Percentiles rank a stretch among this genome's conserved stretches.
phyloP scores from a whole-genome alignment of 2,113 vertebrate species.

The Pituophis catenifer region DNA sequence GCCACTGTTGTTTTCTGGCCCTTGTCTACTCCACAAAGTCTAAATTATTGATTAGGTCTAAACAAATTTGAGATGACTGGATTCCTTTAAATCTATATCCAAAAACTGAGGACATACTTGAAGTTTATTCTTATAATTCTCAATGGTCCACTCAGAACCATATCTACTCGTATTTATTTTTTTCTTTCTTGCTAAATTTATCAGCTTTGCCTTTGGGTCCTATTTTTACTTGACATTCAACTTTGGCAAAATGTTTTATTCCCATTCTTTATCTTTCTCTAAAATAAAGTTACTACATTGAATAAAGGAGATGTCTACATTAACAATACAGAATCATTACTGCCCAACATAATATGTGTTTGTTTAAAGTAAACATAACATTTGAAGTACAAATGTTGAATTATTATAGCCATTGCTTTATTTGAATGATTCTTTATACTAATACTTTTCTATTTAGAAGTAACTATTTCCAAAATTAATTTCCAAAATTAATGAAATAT shows the following conservation, averaged over 20 bases:
- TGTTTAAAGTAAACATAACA: background rate
- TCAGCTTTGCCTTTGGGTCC: background rate
- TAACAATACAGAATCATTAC: background rate
- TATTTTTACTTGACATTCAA: background rate
- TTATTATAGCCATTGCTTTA: background rate
- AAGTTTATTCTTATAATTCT: background rate
- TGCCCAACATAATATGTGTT: background rate
- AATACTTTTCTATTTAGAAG: background rate
- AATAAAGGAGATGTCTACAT: background rate
- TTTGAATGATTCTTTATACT: background rate
- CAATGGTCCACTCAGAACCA: background rate
- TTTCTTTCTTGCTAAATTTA: background rate
- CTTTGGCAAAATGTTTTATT: background rate
- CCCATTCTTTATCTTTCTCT: background rate
- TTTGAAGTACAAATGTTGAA: background rate
- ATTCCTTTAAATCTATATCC: background rate
- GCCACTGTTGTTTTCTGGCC: background rate
- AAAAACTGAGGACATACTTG: background rate
- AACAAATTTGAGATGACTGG: background rate
- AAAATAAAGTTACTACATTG: background rate
- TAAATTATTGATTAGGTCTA: background rate
- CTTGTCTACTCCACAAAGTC: background rate
- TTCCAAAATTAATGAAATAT: background rate
- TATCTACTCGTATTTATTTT: background rate
- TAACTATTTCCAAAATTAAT: background rate